Evolutionary conservation across 2,113 vertebrate genomes (phyloP).

Genomic region (Helogale parvula): DNA sequence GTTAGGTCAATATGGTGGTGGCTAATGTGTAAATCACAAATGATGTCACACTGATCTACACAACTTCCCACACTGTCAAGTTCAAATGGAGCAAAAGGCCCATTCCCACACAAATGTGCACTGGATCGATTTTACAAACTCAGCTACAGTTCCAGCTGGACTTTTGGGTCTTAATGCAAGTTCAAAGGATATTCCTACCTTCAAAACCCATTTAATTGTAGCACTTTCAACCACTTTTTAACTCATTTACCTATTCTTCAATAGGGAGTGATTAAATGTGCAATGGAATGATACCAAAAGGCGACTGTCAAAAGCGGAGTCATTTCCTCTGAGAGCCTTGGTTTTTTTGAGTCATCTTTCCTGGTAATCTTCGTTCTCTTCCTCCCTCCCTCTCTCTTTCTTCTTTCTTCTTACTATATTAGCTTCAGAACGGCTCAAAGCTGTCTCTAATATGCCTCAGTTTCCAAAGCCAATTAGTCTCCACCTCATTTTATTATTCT

Average conservation of each 20-base stretch:
- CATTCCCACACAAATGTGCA: background rate
- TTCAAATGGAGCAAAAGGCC: background rate
- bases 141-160: background rate
- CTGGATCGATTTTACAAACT: background rate
- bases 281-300: background rate
- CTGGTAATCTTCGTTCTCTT: no score
- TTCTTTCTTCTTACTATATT: background rate
- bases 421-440: slow-evolving; percentile 21
- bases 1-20: background rate
- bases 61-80: background rate
- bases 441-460: background rate
- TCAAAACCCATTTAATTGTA: background rate
- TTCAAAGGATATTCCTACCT: background rate
- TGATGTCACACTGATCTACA: background rate
- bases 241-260: background rate
- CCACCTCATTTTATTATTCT: background rate
- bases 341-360: no score
- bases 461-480: slow-evolving; percentile 37
- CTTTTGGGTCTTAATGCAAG: background rate
- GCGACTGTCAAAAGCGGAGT: background rate
- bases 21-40: background rate
- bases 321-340: no score
- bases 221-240: background rate
- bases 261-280: background rate
- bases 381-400: no score